Evolutionary conservation across 23 tunicate genomes (phyloP), one percentile per base, ranked within the genome.

Genomic region (Clavelina lepadiformis): DNA sequence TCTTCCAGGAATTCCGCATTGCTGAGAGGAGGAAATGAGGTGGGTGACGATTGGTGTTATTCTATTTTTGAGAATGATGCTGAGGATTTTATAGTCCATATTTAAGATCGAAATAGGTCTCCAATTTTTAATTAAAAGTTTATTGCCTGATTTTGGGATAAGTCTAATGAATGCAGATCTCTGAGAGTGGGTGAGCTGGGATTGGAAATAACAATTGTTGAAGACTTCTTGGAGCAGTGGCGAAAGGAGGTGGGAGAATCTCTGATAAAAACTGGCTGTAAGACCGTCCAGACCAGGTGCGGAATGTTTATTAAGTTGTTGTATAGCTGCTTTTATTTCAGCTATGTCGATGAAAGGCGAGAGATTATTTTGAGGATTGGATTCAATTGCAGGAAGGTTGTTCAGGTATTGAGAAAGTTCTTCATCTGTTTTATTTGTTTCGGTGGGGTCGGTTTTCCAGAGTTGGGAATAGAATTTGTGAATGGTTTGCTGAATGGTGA

Each of bases 81-180:
- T 38, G 18, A 58, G 33, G 35, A 58, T 58, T 58, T 58, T 58
- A 28, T 58, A 58, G n/a, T 58, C 64, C n/a, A 36, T 30, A 58
- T 58, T 58, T 19, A 58, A 23, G 13, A 58, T n/a, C 6, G 64
- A 58, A 28, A 58, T 58, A 30, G 64, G 35, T 58, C 64, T 27
- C 35, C 35, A 58, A 28, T 58, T 58, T 11, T 27, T 6, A 5
- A 58, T 58, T 18, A 11, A 19, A 5, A 30, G 30, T 27, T 28
- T 58, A 11, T 36, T 6, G 5, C 64, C 64, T 11, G 64, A 58
- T 28, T 58, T 58, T 25, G 33, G 64, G 8, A 58, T 58, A 5
- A 58, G 64, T 58, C 32, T 58, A 38, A 58, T 20, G 35, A 58
- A 30, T 4, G 64, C 64, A 24, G 64, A 5, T 28, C 32, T 58